Evolutionary conservation across 2,888 invertebrate species (phyloP).

Genomic region (Miltochrista miniata): DNA sequence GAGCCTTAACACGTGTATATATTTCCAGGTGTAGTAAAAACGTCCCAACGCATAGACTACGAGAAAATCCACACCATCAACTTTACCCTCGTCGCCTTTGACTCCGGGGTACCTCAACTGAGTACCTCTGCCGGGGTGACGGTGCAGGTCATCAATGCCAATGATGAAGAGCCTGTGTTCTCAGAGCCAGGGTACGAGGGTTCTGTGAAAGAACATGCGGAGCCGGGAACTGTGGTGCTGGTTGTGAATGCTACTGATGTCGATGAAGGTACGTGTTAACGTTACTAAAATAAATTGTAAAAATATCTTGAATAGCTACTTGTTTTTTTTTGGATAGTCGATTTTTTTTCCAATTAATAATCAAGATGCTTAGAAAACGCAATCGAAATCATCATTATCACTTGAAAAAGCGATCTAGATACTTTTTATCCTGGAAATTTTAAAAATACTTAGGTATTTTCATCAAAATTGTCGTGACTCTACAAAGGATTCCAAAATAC

Average conservation of each 20-base stretch:
- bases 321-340: no score
- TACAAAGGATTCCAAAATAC: no score
- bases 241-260: slow-evolving; percentile 90
- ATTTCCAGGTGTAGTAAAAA: slow-evolving; percentile 87
- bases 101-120: slow-evolving; percentile 93
- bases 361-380: no score
- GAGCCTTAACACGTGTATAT: no score
- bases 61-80: slow-evolving; percentile 90
- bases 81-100: slow-evolving; percentile 92
- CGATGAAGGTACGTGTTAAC: slow-evolving; percentile 85
- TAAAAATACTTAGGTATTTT: no score
- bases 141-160: slow-evolving; percentile 91
- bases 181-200: slow-evolving; percentile 86
- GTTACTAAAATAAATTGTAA: no score
- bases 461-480: no score
- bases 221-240: slow-evolving; percentile 87
- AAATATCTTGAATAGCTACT: no score
- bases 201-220: slow-evolving; percentile 89
- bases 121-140: slow-evolving; percentile 90
- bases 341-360: no score
- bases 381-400: no score
- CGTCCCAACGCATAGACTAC: slow-evolving; percentile 91
- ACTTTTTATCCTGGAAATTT: no score
- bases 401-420: no score
- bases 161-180: slow-evolving; percentile 94